A percentile compares a stretch with the other conserved stretches of the same genome.
phyloP scores from a whole-genome alignment of 2,797 vertebrate genomes.

The Squalus acanthias region DNA sequence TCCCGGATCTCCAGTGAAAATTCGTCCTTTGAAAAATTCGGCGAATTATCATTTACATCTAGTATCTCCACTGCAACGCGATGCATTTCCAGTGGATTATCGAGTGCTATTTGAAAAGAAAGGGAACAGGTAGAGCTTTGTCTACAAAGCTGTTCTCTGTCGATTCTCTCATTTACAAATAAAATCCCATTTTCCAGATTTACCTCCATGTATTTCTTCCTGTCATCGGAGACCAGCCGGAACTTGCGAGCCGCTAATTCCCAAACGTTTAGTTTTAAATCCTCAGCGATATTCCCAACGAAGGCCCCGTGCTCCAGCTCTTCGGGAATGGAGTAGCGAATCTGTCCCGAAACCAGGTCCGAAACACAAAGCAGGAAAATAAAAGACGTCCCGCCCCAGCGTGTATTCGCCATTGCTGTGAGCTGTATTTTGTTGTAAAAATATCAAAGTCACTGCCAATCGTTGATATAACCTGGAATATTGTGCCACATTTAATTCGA shows the following conservation, averaged over 20 bases:
- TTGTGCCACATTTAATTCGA: background rate
- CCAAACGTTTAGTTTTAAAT: background rate
- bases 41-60: constrained; percentile 55
- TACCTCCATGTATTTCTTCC: background rate
- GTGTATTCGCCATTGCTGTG: background rate
- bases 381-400: background rate
- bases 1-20: constrained; percentile 44
- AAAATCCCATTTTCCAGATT: background rate
- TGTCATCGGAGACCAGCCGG: background rate
- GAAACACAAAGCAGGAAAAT: background rate
- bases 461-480: background rate
- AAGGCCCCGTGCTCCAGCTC: background rate
- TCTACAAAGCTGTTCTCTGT: background rate
- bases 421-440: background rate
- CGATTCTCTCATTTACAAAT: background rate
- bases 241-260: background rate
- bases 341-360: background rate
- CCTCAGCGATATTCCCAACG: background rate
- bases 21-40: constrained; percentile 42
- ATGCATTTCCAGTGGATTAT: constrained; percentile 46
- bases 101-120: constrained; percentile 15
- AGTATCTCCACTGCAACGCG: constrained; percentile 50
- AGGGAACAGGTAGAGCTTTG: background rate
- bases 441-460: background rate
- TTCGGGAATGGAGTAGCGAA: constrained; percentile 18